Evolutionary conservation across 1,140 invertebrate genomes (phyloP), one percentile per base, ranked within the genome.

Genomic region (Nephila pilipes): DNA sequence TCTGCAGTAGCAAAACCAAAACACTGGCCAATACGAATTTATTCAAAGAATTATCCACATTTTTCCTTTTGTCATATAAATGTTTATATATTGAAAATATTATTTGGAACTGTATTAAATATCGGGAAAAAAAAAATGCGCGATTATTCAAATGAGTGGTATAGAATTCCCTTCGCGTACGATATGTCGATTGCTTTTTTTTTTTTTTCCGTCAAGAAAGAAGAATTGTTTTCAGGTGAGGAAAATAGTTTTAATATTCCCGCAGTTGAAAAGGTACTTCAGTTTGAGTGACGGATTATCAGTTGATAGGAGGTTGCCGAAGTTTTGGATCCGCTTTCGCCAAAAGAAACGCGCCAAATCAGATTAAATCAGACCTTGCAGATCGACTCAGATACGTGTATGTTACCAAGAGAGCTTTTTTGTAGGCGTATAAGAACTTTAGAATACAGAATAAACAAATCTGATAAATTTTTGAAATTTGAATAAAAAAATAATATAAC

Each of bases 261-360:
- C 54, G 46, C 54, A 79, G 54, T 57, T 69, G 69, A 29, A 57
- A 46, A 81, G 75, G 69, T 80, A 58, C 69, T 58, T 90, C 46
- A 32, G 36, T 58, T 79, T 90, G 88, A 90, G 69, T 90, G 88
- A 90, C 88, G 80, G 88, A n/a, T 90, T 90, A 90, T 90, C 88
- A 58, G 25, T 69, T 18, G 16, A 22, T 18, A 1, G 54, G 75
- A 54, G 88, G 88, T 90, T 90, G 29, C 88, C 10, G 29, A 16
- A 22, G n/a, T 18, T 18, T 14, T 1, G n/a, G 20, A 63, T 20
- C 22, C 32, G 2, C 36, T 63, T 5, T 38, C 85, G 85, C 85
- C 85, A 87, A 87, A 10, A 4, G 3, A n/a, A 16, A 5, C n/a
- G 20, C 63, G 63, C 63, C 63, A 65, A 65, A 65, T n/a, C 8